Evolutionary conservation across 35 echinoderm and acorn worm species (phyloP), one percentile per base, ranked within the genome.

Genomic region (Holothuria glaberrima): DNA sequence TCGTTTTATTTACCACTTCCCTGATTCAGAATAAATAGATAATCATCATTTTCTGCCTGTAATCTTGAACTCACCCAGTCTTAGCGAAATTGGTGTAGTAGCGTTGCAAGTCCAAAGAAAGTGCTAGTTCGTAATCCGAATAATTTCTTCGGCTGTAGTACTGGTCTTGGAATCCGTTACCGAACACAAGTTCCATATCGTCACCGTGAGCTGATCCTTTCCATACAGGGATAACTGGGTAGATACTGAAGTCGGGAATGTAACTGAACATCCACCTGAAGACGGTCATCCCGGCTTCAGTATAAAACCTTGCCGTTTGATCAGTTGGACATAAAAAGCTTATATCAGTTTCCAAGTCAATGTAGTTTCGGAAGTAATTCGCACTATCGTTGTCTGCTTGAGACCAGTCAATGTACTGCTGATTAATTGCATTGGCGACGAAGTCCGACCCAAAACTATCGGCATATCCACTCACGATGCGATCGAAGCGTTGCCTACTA

Each of bases 81-180:
- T 92, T 97, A 18, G 93, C 95, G 80, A 97, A 97, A 34, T 97
- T 97, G 5, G 90, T 89, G 89, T 92, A 97, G 65, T 92, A 93
- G 77, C 88, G 57, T 68, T 94, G 89, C 48, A 89, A 86, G 30
- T 90, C 59, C 1, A 94, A n/a, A 3, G 92, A 76, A 60, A 97
- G 63, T 21, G 58, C 32, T 12, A 86, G 68, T 70, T 97, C 95
- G 58, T 92, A 90, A 16, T 91, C 91, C 2, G 90, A 71, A 34
- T 87, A 87, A 52, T 67, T 70, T 21, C 85, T 64, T 41, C 65
- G 66, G 20, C 33, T 48, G 35, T 87, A 87, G 24, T 87, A 87
- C 35, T 71, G 85, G 36, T 87, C 85, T 62, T 87, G 60, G 66
- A 87, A 87, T 26, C 34, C 85, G 29, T 71, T 87, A 18, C 85